Evolutionary conservation across 2,113 vertebrate genomes (phyloP), one percentile per base, ranked within the genome.

Genomic region (Psilopogon haemacephalus): DNA sequence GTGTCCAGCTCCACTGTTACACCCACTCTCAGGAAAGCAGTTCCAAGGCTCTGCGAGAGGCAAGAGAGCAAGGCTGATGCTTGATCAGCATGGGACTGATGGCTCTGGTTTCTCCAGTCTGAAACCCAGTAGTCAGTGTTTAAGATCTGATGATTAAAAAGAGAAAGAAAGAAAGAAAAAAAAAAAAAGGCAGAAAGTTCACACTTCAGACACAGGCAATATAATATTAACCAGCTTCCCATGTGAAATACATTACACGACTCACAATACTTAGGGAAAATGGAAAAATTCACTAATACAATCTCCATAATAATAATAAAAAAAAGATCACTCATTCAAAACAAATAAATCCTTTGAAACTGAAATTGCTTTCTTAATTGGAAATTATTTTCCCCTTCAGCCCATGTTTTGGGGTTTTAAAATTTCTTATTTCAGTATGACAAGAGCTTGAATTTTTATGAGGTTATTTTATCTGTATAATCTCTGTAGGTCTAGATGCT

Each of bases 281-380:
- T 27, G 56, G 48, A 56, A 42, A 94, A 81, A 48, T 27, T 76
- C 60, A 55, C 14, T 20, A 68, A 75, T 74, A 64, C 18, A 60
- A 60, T 46, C 48, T 59, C 28, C 56, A n/a, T 68, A 88, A 92
- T 42, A n/a, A n/a, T n/a, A n/a, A n/a, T 54, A 73, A 85, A 90
- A 55, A 55, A 15, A 83, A 91, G 26, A 79, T 2, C 19, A 65
- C 19, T 89, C 58, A 89, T 63, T 85, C 82, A 89, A 89, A 95
- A 69, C 38, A 82, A 94, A 69, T 10, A 30, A 60, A 44, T 27
- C 40, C 17, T 79, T 67, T 35, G 48, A 83, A 95, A 79, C 5
- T 32, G 50, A 93, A 93, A 91, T 68, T 81, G 19, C 50, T 68
- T 88, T 88, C 48, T 67, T 68, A 68, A 62, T 64, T 81, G 18